Base-by-base conservation (phyloP, 2,113 vertebrate species). In the Drymodes brunneopygia region DNA sequence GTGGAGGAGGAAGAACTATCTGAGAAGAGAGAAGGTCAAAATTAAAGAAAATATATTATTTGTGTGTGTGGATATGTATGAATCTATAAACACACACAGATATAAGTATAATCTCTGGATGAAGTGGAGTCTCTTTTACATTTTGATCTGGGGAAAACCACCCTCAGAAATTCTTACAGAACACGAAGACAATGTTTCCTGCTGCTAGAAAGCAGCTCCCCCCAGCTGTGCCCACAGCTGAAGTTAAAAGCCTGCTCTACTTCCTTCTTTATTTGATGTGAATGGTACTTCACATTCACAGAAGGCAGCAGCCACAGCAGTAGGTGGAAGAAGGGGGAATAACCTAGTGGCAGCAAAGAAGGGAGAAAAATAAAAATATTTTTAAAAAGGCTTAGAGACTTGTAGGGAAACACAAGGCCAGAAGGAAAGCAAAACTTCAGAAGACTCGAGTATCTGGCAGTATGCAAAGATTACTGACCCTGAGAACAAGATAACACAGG, bases 221-320 rank as follows among this genome's bases (percentile, higher is more conserved):
- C 51, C 67, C 16, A 82, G 56, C 87, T 81, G 86, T 95, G 95
- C 80, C 84, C 66, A 72, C 47, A 35, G 61, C 35, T 85, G 86
- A 88, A 97, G 97, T 94, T 92, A 90, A 86, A 92, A 96, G 72
- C 64, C 53, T 88, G 58, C 78, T 91, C 83, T 45, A 28, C 86
- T 78, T 88, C 86, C 62, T 67, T 61, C 91, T 94, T 53, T 91
- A 54, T 96, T 90, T 97, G 91, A 95, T 88, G 70, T 82, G 79
- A 94, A 60, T 45, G 48, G 81, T 96, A 48, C 73, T 83, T 94
- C 96, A 84, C 92, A 70, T n/a, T 80, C 88, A 40, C 83, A 93
- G 88, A 85, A 96, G 61, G 86, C 10, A 11, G 86, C 85, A 90
- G 79, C 85, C 4, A 0, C 81, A 93, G 86, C 88, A 92, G 78